phyloP scores from a whole-genome alignment of 2,113 vertebrate species.

The Motacilla alba region DNA sequence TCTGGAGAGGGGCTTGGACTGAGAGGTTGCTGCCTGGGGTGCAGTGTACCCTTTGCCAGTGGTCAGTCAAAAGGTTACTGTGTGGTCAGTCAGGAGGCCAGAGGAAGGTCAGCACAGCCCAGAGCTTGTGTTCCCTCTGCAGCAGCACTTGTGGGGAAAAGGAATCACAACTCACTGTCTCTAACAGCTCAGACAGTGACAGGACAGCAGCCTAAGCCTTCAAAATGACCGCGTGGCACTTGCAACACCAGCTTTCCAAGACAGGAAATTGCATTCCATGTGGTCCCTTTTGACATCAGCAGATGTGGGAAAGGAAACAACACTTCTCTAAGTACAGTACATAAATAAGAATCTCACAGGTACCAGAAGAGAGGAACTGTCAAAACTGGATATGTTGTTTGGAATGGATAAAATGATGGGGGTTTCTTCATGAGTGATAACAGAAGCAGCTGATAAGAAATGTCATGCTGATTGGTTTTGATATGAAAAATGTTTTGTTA shows the following conservation, averaged over 20 bases:
- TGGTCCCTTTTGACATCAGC: neutral
- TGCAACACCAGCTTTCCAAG: neutral
- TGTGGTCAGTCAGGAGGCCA: neutral
- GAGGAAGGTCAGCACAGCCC: neutral
- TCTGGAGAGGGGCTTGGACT: neutral
- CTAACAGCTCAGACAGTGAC: neutral
- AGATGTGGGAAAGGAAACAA: neutral
- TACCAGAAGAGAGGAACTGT: neutral
- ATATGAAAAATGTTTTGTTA: neutral
- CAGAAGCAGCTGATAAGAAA: neutral
- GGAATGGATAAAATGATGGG: neutral
- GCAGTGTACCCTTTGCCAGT: neutral
- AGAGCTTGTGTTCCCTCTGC: neutral
- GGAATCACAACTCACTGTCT: rapidly evolving
- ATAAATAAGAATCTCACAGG: neutral
- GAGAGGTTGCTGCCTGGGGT: neutral
- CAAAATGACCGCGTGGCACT: neutral
- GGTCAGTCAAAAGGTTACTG: neutral
- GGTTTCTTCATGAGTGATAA: neutral
- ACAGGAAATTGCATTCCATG: neutral
- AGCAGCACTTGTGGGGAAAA: neutral
- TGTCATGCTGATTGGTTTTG: neutral
- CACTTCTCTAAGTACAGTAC: neutral
- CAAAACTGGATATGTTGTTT: neutral
- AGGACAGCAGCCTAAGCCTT: neutral